These are phyloP conservation scores for Castor canadensis DNA, from an alignment of 2,113 vertebrate genomes.

Conservation along the genomic window DNA sequence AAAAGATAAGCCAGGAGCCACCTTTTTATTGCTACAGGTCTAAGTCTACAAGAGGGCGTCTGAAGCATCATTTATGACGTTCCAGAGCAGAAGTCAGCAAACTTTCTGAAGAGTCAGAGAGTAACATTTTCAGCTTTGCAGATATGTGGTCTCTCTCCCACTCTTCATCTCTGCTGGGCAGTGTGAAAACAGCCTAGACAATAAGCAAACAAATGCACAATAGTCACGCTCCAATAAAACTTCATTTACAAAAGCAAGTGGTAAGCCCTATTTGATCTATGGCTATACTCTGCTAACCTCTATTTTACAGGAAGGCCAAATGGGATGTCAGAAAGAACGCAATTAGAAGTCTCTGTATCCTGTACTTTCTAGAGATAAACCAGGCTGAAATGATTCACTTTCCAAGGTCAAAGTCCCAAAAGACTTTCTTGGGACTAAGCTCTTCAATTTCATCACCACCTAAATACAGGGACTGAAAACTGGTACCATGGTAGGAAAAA, in stretches of 20 bases:
- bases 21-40: not conserved
- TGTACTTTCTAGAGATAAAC: not conserved
- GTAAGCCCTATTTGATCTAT: not conserved
- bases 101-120: not conserved
- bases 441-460: not conserved
- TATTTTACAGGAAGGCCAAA: not conserved
- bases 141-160: not conserved
- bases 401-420: not conserved
- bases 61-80: fast-evolving
- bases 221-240: not conserved
- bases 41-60: too few relatives aligned
- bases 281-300: not conserved
- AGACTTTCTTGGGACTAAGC: not conserved
- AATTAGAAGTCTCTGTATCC: not conserved
- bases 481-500: not conserved
- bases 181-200: too few relatives aligned
- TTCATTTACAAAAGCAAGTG: not conserved
- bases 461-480: not conserved
- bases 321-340: not conserved
- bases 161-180: not conserved
- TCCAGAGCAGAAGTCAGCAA: not conserved
- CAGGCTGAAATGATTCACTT: not conserved
- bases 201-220: not conserved
- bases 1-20: too few relatives aligned
- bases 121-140: not conserved